phyloP scores from a whole-genome alignment of 2,113 vertebrate genomes.

The Passer montanus region DNA sequence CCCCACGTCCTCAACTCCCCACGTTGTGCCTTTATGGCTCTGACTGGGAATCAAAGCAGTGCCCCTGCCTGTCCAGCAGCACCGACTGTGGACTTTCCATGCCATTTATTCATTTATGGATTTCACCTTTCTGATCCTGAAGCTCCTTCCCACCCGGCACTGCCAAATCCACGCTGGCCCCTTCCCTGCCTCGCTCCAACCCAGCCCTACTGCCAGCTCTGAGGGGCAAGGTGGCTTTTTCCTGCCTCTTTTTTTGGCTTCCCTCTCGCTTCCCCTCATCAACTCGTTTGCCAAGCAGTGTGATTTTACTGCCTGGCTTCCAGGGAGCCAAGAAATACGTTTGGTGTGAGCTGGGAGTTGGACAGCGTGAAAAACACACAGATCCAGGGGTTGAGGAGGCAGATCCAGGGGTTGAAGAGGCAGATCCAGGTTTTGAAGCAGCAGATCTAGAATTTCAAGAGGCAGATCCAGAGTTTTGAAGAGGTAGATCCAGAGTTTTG shows the following conservation, averaged over 20 bases:
- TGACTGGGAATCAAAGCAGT: background rate
- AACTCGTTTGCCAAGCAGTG: conserved; percentile 13
- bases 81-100: background rate
- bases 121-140: background rate
- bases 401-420: background rate
- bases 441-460: background rate
- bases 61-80: background rate
- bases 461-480: background rate
- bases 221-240: conserved; percentile 32
- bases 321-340: conserved; percentile 42
- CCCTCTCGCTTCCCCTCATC: conserved; percentile 24
- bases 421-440: background rate
- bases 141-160: background rate
- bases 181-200: background rate
- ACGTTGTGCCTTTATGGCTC: fast-evolving
- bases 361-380: conserved; percentile 3
- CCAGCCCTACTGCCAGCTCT: background rate
- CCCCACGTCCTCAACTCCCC: background rate
- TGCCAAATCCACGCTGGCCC: background rate
- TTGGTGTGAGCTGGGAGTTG: background rate
- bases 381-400: background rate
- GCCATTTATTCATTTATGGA: background rate
- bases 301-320: conserved; percentile 34
- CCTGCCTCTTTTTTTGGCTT: conserved; percentile 18
- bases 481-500: background rate